These are phyloP conservation scores for Ernsta delagoae DNA, from an alignment of 2,888 invertebrate species.

Conservation along the genomic window DNA sequence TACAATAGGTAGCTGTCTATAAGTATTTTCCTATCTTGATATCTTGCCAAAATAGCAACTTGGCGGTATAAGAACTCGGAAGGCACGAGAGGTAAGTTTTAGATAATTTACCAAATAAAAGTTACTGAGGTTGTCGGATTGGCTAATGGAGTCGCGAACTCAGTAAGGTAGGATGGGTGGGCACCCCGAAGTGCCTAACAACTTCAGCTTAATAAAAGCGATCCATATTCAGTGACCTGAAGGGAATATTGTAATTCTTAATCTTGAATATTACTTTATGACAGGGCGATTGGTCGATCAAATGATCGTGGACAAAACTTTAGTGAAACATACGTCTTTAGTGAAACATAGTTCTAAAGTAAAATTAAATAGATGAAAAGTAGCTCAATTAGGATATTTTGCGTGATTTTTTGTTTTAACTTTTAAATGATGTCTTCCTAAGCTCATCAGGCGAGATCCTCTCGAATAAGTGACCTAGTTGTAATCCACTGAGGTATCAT, in stretches of 20 bases:
- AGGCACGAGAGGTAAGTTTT: slow-evolving; percentile 11
- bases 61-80: neutral
- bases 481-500: no score
- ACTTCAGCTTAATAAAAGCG: neutral
- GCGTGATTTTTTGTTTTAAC: no score
- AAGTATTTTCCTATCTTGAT: neutral
- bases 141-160: slow-evolving; percentile 21
- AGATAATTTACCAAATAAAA: slow-evolving; percentile 25
- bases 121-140: slow-evolving; percentile 22
- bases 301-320: no score
- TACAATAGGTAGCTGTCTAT: no score
- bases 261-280: neutral
- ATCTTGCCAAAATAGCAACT: neutral
- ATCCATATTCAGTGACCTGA: neutral
- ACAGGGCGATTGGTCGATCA: no score
- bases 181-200: neutral
- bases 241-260: neutral
- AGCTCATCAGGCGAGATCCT: neutral
- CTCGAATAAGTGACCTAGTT: no score
- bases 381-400: no score
- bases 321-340: no score
- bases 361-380: no score
- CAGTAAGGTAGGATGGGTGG: neutral
- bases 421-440: no score
- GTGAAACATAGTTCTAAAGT: no score